phyloP scores from a whole-genome alignment of 1,140 invertebrate genomes.

The Eriosoma lanigerum region DNA sequence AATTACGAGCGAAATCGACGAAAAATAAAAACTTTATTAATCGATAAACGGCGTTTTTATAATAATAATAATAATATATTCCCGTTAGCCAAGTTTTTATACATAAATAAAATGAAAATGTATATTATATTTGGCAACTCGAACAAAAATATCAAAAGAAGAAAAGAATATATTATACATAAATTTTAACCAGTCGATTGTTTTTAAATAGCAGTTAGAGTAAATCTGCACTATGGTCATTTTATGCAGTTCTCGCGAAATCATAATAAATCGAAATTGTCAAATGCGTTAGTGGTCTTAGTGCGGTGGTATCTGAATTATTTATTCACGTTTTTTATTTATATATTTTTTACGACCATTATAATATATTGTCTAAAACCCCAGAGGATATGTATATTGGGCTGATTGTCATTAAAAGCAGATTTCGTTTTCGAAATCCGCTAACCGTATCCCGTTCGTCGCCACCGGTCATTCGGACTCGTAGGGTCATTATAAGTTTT shows the following conservation, averaged over 20 bases:
- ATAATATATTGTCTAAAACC: conserved; percentile 15
- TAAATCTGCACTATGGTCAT: too few relatives aligned
- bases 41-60: conserved; percentile 16
- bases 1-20: too few relatives aligned
- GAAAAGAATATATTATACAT: neutral
- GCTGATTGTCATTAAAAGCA: neutral
- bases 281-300: neutral
- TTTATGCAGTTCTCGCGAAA: neutral
- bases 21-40: neutral
- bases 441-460: neutral
- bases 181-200: neutral
- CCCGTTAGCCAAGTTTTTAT: neutral
- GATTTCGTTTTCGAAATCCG: neutral
- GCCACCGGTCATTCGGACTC: neutral
- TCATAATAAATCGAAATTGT: conserved; percentile 14
- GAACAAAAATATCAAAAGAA: too few relatives aligned
- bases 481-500: conserved; percentile 32
- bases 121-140: conserved; percentile 15
- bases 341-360: neutral
- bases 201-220: conserved; percentile 17
- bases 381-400: neutral
- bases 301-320: neutral
- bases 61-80: neutral
- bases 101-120: conserved; percentile 39
- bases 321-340: conserved; percentile 6